Evolutionary conservation across 92 coral and sea anemone genomes (phyloP).

Genomic region (Micromussa lordhowensis): DNA sequence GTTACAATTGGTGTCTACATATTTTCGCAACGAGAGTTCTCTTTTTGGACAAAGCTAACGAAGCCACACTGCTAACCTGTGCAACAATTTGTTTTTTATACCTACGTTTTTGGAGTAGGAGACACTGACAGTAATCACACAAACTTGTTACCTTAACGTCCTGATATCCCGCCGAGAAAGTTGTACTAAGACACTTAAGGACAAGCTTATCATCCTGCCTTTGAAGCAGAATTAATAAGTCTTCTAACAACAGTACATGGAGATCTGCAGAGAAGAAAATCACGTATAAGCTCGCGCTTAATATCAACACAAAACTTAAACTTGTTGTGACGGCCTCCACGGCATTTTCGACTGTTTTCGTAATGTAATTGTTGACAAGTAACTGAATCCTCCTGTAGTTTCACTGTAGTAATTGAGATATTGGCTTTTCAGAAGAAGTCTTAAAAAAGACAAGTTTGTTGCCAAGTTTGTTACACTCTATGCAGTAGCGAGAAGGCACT

Average conservation of each 20-base stretch:
- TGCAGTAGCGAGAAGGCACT: neutral
- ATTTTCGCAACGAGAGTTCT: no score
- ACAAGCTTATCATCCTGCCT: conserved; percentile 95
- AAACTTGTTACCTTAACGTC: neutral
- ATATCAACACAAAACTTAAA: neutral
- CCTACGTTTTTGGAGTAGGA: no score
- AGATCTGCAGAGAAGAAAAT: conserved; percentile 67
- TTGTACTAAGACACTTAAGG: conserved; percentile 72
- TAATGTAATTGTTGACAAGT: no score
- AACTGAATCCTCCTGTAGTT: no score
- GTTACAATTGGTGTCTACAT: neutral
- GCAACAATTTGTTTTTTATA: neutral
- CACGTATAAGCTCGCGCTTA: neutral
- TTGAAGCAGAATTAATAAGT: conserved; percentile 89
- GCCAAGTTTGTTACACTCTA: neutral
- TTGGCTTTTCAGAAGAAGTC: no score
- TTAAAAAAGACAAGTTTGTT: neutral
- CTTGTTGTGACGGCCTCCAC: no score
- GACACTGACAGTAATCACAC: neutral
- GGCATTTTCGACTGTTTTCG: no score
- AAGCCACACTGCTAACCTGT: neutral
- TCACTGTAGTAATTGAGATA: no score
- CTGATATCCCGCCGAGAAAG: conserved; percentile 24
- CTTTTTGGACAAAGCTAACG: neutral
- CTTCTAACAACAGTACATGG: conserved; percentile 93